Base-by-base conservation (phyloP, 2,888 invertebrate genomes). In the Epirrhoe tristata region DNA sequence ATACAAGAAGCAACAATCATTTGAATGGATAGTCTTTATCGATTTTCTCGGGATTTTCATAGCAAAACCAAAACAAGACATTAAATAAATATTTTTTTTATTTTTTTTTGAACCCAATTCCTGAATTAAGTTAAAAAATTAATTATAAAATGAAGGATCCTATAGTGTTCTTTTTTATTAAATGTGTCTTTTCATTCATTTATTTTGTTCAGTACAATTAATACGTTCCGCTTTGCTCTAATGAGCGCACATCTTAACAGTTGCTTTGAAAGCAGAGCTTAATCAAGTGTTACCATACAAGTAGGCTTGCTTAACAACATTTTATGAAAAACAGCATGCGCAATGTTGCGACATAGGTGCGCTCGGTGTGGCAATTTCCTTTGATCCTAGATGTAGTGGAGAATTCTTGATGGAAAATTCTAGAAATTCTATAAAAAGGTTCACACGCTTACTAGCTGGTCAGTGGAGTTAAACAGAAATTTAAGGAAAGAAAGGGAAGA, bases 261-360 rank as follows among this genome's bases (percentile, higher is more conserved):
- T 48, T 16, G 14, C 48, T 17, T 36, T 12, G 34, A 50, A 50
- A 17, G 6, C 34, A 34, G 10, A 58, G 34, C 12, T 34, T 36
- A 58, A 52, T 59, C 57, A 56, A 56, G 52, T 34, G 53, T 58
- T 54, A 48, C 57, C 63, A 54, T 63, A 58, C 54, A 12, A 59
- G 58, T 12, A 54, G 24, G 48, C 61, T 68, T 68, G 48, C 64
- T 43, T 17, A 57, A 64, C 68, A 39, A 52, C 52, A 63, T 60
- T 63, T 64, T 68, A 68, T 64, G 64, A 68, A 68, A 68, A 68
- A 64, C 68, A 52, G 59, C 32, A 54, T 60, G 53, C 43, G 63
- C 54, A 61, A 59, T 24, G 16, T 61, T 39, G 34, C 24, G 16
- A 59, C 59, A 65, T 56, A 59, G 50, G 59, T 56, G 60, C 53